phyloP scores from a whole-genome alignment of 2,888 invertebrate genomes.

The Sthenelais limicola region DNA sequence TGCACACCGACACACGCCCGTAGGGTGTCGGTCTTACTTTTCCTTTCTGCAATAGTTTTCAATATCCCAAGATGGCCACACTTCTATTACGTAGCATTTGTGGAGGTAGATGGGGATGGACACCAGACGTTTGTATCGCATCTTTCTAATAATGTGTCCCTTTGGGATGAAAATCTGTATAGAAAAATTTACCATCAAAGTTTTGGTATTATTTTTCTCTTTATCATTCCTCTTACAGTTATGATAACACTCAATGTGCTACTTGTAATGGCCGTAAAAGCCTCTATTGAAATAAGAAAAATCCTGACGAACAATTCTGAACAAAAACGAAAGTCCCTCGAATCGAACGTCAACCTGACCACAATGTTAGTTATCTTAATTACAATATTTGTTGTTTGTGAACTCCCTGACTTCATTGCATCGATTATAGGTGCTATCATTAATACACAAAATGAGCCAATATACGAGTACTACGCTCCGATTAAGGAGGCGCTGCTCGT shows the following conservation, averaged over 20 bases:
- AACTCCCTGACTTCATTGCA: slow-evolving; percentile 44
- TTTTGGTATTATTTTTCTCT: slow-evolving; percentile 28
- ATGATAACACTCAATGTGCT: slow-evolving; percentile 33
- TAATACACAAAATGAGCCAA: slow-evolving; percentile 18
- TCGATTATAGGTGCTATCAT: slow-evolving; percentile 36
- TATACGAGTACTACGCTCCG: slow-evolving; percentile 29
- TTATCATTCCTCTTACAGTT: slow-evolving; percentile 38
- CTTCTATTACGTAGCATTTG: slow-evolving; percentile 40
- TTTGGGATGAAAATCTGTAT: slow-evolving; percentile 43
- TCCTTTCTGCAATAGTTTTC: slow-evolving; percentile 35
- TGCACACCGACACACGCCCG: slow-evolving; percentile 35
- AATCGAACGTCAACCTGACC: slow-evolving; percentile 29
- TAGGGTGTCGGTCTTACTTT: background rate
- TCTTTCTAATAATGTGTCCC: background rate
- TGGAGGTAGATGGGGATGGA: background rate
- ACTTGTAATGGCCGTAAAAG: slow-evolving; percentile 23
- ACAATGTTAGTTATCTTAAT: slow-evolving; percentile 41
- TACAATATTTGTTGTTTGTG: slow-evolving; percentile 36
- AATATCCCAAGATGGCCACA: slow-evolving; percentile 39
- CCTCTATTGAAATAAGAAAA: background rate
- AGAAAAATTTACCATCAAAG: slow-evolving; percentile 36
- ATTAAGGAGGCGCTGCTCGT: slow-evolving; percentile 41
- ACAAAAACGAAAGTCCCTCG: no score
- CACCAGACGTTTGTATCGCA: slow-evolving; percentile 39
- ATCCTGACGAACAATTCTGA: no score